Conservation (phyloP, 23 tunicate genomes). For the Trididemnum miniatum region DNA sequence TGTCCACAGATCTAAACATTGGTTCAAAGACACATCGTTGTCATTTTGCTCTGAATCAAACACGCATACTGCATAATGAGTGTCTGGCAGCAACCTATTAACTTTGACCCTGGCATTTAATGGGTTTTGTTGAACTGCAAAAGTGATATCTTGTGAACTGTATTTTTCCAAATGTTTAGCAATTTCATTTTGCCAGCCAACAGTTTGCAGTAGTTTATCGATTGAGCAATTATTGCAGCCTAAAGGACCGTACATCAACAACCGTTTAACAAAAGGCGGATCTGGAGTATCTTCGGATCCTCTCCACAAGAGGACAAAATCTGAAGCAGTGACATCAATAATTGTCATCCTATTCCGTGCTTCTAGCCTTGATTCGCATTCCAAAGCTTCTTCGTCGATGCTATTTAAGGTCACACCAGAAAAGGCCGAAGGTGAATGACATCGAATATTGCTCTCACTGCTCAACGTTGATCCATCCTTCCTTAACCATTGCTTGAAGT, state of each 20-base stretch:
- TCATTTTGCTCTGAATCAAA: conserved; percentile 61
- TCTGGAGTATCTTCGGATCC: conserved; percentile 34
- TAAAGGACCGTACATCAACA: conserved; percentile 58
- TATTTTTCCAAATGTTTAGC: conserved; percentile 4
- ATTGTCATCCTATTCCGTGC: conserved; percentile 8
- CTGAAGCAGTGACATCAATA: background rate
- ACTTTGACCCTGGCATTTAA: conserved; percentile 37
- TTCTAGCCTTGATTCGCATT: conserved; percentile 32
- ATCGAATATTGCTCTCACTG: conserved; percentile 43
- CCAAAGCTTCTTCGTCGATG: conserved; percentile 58
- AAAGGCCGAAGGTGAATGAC: conserved; percentile 56
- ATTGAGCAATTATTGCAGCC: conserved; percentile 66
- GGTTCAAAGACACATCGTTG: conserved; percentile 1
- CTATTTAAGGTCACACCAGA: conserved; percentile 58
- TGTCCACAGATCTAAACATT: conserved; percentile 53
- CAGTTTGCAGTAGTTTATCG: background rate
- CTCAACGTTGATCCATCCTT: conserved; percentile 37
- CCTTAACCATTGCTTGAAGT: conserved; percentile 66
- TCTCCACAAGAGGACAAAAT: conserved; percentile 28
- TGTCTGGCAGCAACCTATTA: conserved; percentile 31
- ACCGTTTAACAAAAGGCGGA: conserved; percentile 49
- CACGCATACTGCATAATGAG: conserved; percentile 60
- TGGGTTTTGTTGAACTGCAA: background rate
- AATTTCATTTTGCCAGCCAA: background rate
- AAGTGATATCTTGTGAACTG: conserved; percentile 25